These are phyloP conservation scores for Argynnis bischoffii DNA, from an alignment of 2,888 invertebrate genomes.

Conservation along the genomic window DNA sequence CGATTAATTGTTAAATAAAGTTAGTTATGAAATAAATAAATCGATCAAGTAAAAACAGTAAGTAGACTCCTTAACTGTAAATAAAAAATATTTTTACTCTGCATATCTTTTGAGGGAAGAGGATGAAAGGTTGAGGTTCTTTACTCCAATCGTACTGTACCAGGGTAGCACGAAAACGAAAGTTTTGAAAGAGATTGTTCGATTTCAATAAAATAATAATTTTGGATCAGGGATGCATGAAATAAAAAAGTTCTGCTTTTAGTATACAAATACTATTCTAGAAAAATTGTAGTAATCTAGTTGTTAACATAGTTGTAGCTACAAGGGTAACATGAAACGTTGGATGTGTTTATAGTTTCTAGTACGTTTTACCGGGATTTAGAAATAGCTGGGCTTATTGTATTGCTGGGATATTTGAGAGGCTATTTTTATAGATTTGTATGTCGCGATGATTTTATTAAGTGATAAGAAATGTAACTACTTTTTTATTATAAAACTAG, in stretches of 20 bases:
- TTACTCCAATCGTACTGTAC: constrained; percentile 40
- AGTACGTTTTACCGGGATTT: neutral
- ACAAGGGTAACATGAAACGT: constrained; percentile 49
- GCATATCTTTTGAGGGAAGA: neutral
- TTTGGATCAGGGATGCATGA: constrained; percentile 56
- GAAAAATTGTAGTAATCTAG: constrained; percentile 44
- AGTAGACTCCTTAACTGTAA: neutral
- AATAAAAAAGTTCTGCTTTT: constrained; percentile 9
- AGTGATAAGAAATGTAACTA: too few species aligned
- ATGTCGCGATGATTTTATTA: neutral
- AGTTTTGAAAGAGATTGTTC: constrained; percentile 22
- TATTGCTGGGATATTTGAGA: neutral
- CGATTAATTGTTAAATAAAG: too few species aligned
- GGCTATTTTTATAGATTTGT: neutral
- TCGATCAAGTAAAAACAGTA: too few species aligned
- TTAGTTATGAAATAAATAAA: too few species aligned
- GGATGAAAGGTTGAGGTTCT: neutral
- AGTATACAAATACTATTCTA: constrained; percentile 26
- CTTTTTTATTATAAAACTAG: too few species aligned
- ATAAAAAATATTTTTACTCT: neutral
- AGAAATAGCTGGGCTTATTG: too few species aligned
- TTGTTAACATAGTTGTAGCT: constrained; percentile 57
- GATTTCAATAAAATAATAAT: constrained; percentile 73
- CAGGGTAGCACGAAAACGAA: constrained; percentile 52
- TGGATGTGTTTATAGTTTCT: constrained; percentile 30